Evolutionary conservation across 2,113 vertebrate genomes (phyloP).

Genomic region (Ciconia maguari): DNA sequence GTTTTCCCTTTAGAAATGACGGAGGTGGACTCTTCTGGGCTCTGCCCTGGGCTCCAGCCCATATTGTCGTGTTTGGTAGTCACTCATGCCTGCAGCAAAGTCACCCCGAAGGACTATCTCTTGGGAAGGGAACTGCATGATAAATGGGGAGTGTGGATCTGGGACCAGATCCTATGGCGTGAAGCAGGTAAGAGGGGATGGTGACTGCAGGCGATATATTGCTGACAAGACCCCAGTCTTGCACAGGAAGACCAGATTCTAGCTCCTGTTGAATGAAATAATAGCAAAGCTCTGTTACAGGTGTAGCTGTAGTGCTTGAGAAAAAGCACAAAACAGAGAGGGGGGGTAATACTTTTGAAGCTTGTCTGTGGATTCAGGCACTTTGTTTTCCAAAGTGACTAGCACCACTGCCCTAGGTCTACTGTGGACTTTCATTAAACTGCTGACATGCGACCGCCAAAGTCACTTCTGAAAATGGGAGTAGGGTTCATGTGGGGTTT

Average conservation of each 20-base stretch:
- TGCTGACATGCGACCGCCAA: fast-evolving
- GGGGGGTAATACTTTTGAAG: not conserved
- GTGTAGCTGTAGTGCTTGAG: not conserved
- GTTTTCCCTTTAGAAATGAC: not conserved
- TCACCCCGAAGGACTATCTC: not conserved
- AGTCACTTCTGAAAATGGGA: not conserved
- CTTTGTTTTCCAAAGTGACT: not conserved
- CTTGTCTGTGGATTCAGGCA: not conserved
- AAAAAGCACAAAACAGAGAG: not conserved
- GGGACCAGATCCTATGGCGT: not conserved
- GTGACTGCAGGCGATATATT: not conserved
- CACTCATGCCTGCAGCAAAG: not conserved
- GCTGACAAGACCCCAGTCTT: not conserved
- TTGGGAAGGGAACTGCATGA: not conserved
- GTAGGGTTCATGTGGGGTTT: not conserved
- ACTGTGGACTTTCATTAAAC: not conserved
- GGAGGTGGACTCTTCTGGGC: not conserved
- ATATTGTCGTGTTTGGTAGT: not conserved
- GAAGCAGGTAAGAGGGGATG: not conserved
- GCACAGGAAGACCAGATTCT: not conserved
- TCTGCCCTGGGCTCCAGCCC: not conserved
- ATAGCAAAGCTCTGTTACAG: not conserved
- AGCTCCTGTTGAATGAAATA: not conserved
- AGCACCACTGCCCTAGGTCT: not conserved
- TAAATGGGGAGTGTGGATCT: not conserved